Conservation (phyloP, 2,888 invertebrate genomes). For the Drosophila recens region DNA sequence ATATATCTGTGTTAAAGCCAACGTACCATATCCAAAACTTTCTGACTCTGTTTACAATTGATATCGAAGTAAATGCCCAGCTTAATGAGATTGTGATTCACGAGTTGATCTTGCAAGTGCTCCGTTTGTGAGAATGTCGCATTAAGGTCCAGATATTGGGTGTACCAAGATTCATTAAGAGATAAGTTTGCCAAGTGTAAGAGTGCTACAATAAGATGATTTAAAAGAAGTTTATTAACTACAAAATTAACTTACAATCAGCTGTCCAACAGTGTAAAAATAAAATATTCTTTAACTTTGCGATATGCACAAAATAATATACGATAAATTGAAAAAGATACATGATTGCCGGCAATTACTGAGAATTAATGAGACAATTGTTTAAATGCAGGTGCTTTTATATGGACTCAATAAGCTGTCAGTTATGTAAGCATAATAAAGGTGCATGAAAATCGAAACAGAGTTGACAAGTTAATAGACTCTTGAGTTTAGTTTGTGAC, state of each 20-base stretch:
- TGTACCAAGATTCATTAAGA: conserved; percentile 31
- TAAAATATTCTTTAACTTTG: conserved; percentile 47
- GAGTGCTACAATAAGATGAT: conserved; percentile 55
- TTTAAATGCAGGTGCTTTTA: conserved; percentile 37
- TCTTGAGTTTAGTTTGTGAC: background rate
- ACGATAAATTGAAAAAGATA: conserved; percentile 57
- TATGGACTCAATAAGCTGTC: conserved; percentile 21
- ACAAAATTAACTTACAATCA: conserved; percentile 36
- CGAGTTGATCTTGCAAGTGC: conserved; percentile 43
- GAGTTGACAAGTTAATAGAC: conserved; percentile 22
- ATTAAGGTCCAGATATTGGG: conserved; percentile 54
- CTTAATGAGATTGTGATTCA: conserved; percentile 45
- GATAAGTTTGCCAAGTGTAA: conserved; percentile 40
- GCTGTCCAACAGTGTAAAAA: conserved; percentile 65
- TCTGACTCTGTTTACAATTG: conserved; percentile 66
- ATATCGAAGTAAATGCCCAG: conserved; percentile 78
- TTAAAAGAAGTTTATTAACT: background rate
- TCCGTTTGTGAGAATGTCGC: background rate
- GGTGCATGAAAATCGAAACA: background rate
- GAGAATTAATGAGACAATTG: conserved; percentile 13
- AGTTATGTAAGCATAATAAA: background rate
- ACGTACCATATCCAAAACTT: conserved; percentile 61
- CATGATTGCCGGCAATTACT: conserved; percentile 44
- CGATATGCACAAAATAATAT: conserved; percentile 57
- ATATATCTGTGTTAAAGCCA: background rate